phyloP scores from a whole-genome alignment of 2,888 invertebrate species.

The Yponomeuta evonymella region DNA sequence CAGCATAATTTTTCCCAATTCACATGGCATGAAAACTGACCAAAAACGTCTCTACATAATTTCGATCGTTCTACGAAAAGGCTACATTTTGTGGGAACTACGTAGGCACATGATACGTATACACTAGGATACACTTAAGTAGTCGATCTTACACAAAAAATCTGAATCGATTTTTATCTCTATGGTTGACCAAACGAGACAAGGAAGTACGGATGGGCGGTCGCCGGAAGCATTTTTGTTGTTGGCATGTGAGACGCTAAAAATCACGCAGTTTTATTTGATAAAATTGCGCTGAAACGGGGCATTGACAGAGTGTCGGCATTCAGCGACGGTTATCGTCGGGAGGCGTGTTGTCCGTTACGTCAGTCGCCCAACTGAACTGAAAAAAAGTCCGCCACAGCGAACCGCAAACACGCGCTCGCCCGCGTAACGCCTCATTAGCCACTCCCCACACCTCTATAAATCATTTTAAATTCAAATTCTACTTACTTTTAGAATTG shows the following conservation, averaged over 20 bases:
- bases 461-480: conserved; percentile 77
- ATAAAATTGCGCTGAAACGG: background rate
- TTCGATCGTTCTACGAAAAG: too few species aligned
- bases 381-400: conserved; percentile 53
- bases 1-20: too few species aligned
- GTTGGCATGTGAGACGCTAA: background rate
- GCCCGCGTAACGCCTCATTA: conserved; percentile 70
- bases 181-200: too few species aligned
- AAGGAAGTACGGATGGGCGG: too few species aligned
- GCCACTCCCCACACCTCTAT: conserved; percentile 70
- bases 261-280: background rate
- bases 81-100: too few species aligned
- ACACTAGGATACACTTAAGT: too few species aligned
- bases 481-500: conserved; percentile 72
- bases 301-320: background rate
- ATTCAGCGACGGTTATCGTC: background rate
- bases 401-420: conserved; percentile 69
- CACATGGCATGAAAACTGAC: too few species aligned
- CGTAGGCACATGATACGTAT: background rate
- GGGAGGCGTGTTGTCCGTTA: background rate
- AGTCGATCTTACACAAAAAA: too few species aligned
- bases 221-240: too few species aligned
- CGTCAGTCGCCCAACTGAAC: conserved; percentile 42
- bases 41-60: too few species aligned
- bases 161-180: too few species aligned